phyloP scores from a whole-genome alignment of 2,888 invertebrate species.

The Axea sp. region DNA sequence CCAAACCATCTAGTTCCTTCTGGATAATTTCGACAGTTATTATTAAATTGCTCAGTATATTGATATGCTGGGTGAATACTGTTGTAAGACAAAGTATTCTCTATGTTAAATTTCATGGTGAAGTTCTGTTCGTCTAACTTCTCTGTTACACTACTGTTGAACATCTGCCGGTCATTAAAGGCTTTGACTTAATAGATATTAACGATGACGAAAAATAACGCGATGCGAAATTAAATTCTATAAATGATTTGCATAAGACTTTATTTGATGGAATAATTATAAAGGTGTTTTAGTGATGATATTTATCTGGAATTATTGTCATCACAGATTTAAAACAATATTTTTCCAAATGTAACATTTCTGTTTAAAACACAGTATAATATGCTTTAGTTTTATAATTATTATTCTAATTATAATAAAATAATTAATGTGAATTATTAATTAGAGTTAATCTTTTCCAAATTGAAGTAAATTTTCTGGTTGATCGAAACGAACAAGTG shows the following conservation, averaged over 20 bases:
- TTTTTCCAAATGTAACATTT: too few relatives aligned
- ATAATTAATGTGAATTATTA: too few relatives aligned
- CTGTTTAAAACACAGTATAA: too few relatives aligned
- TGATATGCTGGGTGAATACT: slow-evolving; percentile 75
- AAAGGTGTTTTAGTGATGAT: background rate
- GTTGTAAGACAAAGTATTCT: slow-evolving; percentile 73
- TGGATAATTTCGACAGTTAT: slow-evolving; percentile 72
- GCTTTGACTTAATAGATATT: slow-evolving; percentile 49
- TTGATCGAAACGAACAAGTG: slow-evolving; percentile 87
- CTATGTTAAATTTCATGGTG: slow-evolving; percentile 74
- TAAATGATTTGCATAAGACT: slow-evolving; percentile 42
- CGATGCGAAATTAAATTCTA: slow-evolving; percentile 24
- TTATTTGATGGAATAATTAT: slow-evolving; percentile 83
- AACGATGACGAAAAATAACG: slow-evolving; percentile 35
- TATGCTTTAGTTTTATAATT: background rate
- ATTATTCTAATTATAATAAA: too few relatives aligned
- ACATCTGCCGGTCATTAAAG: slow-evolving; percentile 41
- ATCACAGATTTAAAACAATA: background rate
- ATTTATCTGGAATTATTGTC: background rate
- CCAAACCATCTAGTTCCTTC: slow-evolving; percentile 78
- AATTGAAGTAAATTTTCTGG: slow-evolving; percentile 84
- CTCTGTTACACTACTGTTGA: slow-evolving; percentile 21
- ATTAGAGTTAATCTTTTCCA: slow-evolving; percentile 86
- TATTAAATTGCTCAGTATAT: slow-evolving; percentile 74
- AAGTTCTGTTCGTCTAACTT: slow-evolving; percentile 2